A percentile compares a stretch with the other conserved stretches of the same genome.
Evolutionary conservation across 2,797 vertebrate genomes (phyloP).

Genomic region (Lagocephalus sceleratus): DNA sequence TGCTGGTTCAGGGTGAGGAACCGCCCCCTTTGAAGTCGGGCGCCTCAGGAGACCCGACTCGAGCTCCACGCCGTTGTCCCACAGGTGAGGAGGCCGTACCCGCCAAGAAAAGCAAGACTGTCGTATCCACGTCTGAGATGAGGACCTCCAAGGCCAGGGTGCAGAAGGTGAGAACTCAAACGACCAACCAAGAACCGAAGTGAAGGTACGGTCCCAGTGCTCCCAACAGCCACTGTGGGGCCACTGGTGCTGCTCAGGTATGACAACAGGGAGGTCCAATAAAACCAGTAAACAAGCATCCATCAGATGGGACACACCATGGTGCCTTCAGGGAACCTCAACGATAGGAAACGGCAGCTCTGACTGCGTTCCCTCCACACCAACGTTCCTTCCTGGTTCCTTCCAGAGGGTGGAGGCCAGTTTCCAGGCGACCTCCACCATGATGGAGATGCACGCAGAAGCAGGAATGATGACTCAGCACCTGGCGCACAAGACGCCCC

Average conservation of each 20-base stretch:
- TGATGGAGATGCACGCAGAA: slow-evolving; percentile 83
- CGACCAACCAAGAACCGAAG: too few relatives aligned
- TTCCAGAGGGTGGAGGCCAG: slow-evolving; percentile 55
- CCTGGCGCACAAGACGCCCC: slow-evolving; percentile 91
- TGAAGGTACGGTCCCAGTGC: too few relatives aligned
- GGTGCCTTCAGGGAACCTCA: too few relatives aligned
- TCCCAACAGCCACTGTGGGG: too few relatives aligned
- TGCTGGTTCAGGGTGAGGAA: slow-evolving; percentile 91
- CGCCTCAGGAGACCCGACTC: neutral
- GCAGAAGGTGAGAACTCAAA: slow-evolving; percentile 80
- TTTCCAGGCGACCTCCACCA: slow-evolving; percentile 50
- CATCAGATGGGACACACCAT: too few relatives aligned
- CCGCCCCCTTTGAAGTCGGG: neutral
- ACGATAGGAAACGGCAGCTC: too few relatives aligned
- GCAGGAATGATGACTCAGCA: slow-evolving; percentile 79
- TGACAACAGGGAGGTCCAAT: too few relatives aligned
- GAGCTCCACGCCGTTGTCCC: neutral
- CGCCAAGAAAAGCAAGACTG: slow-evolving; percentile 92
- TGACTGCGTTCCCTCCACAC: too few relatives aligned
- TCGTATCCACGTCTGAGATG: slow-evolving; percentile 90
- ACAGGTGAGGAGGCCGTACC: slow-evolving; percentile 89
- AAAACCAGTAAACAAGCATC: too few relatives aligned
- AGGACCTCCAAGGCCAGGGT: slow-evolving; percentile 81
- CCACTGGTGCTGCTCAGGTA: too few relatives aligned
- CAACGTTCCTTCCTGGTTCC: too few relatives aligned